phyloP scores from a whole-genome alignment of 2,888 invertebrate genomes.

The Auanema freiburgensis region DNA sequence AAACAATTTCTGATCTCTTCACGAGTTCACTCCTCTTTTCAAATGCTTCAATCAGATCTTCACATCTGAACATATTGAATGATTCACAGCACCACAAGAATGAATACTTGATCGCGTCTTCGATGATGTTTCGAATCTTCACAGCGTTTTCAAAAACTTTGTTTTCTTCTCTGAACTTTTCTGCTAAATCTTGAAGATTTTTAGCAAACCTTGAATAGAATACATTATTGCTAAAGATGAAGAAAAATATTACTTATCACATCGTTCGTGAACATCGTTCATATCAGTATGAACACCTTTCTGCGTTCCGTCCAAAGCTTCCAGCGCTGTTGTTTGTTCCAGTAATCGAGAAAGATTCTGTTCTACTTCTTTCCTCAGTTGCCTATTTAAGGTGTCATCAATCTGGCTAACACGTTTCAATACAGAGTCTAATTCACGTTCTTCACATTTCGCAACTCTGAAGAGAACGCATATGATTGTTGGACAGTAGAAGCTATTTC shows the following conservation, averaged over 20 bases:
- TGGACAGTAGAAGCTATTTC: conserved; percentile 3
- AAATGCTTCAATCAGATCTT: conserved; percentile 42
- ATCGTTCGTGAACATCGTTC: conserved; percentile 36
- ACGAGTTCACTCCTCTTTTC: conserved; percentile 46
- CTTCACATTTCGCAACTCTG: conserved; percentile 45
- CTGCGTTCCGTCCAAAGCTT: conserved; percentile 55
- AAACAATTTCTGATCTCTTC: conserved; percentile 28
- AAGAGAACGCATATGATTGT: conserved; percentile 5
- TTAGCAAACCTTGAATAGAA: conserved; percentile 15
- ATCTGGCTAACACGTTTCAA: conserved; percentile 49
- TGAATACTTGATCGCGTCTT: conserved; percentile 31
- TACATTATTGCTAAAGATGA: no score
- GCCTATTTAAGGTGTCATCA: conserved; percentile 52
- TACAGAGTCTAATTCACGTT: conserved; percentile 43
- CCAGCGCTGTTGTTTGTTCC: conserved; percentile 60
- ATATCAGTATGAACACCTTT: conserved; percentile 48
- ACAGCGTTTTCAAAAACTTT: conserved; percentile 25
- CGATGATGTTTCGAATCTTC: conserved; percentile 30
- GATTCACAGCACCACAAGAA: not conserved
- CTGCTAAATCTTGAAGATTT: conserved; percentile 25
- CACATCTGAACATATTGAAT: conserved; percentile 28
- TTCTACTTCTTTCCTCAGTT: conserved; percentile 59
- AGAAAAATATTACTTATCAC: conserved; percentile 21
- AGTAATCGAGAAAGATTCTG: conserved; percentile 57
- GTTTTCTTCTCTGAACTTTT: conserved; percentile 25